These are phyloP conservation scores for Callorhinus ursinus DNA, from an alignment of 2,113 vertebrate genomes.

Conservation along the genomic window DNA sequence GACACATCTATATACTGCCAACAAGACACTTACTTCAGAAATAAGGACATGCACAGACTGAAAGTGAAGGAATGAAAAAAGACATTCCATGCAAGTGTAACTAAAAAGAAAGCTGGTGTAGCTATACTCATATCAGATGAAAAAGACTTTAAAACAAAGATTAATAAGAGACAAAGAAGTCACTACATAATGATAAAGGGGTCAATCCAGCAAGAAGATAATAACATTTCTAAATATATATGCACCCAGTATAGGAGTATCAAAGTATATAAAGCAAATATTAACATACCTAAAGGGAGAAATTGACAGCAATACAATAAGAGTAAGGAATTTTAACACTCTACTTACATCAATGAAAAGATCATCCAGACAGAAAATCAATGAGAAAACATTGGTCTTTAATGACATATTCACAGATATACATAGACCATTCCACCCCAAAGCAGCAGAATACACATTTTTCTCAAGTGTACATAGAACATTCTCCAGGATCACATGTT, in stretches of 20 bases:
- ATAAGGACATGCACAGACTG: not conserved
- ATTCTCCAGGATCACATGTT: not conserved
- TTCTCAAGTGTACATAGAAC: not conserved
- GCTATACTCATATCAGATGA: not conserved
- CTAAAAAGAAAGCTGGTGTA: not conserved
- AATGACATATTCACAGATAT: not conserved
- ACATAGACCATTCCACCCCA: not conserved
- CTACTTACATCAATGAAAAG: not conserved
- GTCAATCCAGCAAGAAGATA: not conserved
- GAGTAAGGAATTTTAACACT: not conserved
- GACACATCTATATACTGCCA: not conserved
- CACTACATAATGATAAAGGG: not conserved
- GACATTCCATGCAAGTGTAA: not conserved
- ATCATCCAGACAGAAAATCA: not conserved
- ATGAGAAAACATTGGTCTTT: not conserved
- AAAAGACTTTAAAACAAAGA: not conserved
- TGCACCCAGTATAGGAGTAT: not conserved
- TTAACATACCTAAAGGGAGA: not conserved
- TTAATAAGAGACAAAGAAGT: not conserved
- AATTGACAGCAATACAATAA: not conserved
- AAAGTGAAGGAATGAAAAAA: not conserved
- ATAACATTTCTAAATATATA: not conserved
- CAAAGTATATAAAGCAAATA: not conserved
- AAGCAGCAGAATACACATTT: not conserved
- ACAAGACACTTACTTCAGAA: not conserved